Evolutionary conservation across 2,113 vertebrate genomes (phyloP), one percentile per base, ranked within the genome.

Genomic region (Daphoenositta chrysoptera): DNA sequence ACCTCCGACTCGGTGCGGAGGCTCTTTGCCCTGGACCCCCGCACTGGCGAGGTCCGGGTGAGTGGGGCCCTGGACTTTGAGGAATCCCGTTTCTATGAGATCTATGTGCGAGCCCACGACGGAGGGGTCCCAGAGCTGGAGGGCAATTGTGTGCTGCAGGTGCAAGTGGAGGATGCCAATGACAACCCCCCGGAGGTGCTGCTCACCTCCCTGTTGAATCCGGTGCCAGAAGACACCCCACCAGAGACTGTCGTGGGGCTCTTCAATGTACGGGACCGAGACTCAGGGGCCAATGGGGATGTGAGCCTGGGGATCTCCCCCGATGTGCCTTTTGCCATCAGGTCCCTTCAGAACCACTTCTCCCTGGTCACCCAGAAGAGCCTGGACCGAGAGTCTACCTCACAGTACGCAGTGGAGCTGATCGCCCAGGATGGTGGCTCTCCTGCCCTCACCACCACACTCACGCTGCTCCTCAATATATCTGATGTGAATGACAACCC

Each of bases 401-500:
- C 98, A 8, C 93, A 97, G 26, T 99, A 98, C 5, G 14, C 65
- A 68, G 96, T 99, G 45, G 78, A 97, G 82, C 96, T 99, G 47
- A 96, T 90, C 2, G 98, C 98, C 33, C 96, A 87, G 20, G 99
- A 99, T 48, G 96, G 97, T 0, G 99, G 99, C 2, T 98, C 97
- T 31, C 98, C 99, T 44, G 42, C 98, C 19, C 96, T 99, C 50
- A 97, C 96, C 16, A 96, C 98, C 22, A 98, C 87, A 2, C 98
- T 98, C 76, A 98, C 9, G 0, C 93, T 99, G 76, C 83, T 96
- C 18, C 97, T 99, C 45, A 98, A 97, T 86, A 97, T 99, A 90
- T 98, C 98, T 83, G 99, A 99, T 31, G 98, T 99, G 10, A 99
- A 99, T 75, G 99, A 99, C 87, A 99, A 99, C 23, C 91, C 98